Base-by-base conservation (phyloP, 2,113 vertebrate species). In the Oriolus oriolus region DNA sequence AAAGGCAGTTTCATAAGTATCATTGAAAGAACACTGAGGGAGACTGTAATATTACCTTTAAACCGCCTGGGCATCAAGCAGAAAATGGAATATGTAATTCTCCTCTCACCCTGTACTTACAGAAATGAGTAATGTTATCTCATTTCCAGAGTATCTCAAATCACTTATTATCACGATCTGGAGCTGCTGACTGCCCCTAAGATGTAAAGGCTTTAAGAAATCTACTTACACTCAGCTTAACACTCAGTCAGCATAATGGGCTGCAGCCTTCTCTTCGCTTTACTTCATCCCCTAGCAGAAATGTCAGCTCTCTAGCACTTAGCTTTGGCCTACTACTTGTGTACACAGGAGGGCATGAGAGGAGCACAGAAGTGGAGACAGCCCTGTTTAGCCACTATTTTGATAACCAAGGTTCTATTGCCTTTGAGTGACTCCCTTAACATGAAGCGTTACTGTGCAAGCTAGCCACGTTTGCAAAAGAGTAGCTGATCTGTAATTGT, bases 341-440 rank as follows among this genome's bases (percentile, higher is more conserved):
- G 87, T 94, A 97, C 95, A 96, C 95, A 97, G 93, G 95, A 96
- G 93, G 95, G 95, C 91, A 96, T 69, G 66, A 95, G 95, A 97
- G 93, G 23, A 95, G 93, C 90, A 93, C 88, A 78, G 90, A 96
- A 93, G 56, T 56, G 63, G 71, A 70, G 45, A 59, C 85, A 93
- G 83, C 54, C 45, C 42, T 54, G 39, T 28, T 87, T 5, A 88
- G 75, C 68, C 75, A 49, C 73, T 81, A 0, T 31, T 91, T 42
- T 33, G 21, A 78, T 66, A 84, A 56, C 24, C 64, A 60, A 56
- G 4, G 4, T 3, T 84, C 49, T 60, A 33, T 13, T 82, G 64
- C 76, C 33, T 20, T 8, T 4, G 24, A 45, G n/a, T 16, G 19
- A 47, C 68, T 89, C 66, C 11, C 31, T 53, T 33, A 64, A 61